Evolutionary conservation across 2,888 invertebrate genomes (phyloP).

Genomic region (Callosobruchus maculatus): DNA sequence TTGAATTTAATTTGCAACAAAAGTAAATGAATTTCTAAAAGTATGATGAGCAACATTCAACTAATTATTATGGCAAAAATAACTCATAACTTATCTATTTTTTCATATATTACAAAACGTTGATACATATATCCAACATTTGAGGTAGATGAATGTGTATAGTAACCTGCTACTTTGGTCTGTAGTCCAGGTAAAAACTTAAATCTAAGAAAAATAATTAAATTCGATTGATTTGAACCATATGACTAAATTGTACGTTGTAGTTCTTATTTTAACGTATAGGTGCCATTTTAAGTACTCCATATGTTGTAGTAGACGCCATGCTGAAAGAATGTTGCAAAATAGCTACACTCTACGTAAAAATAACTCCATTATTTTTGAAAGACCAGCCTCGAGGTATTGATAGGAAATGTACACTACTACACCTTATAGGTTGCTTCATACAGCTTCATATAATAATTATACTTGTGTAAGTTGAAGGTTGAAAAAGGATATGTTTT

Average conservation of each 20-base stretch:
- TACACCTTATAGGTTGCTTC: too few species aligned
- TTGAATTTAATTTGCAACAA: too few species aligned
- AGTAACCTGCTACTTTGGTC: not conserved
- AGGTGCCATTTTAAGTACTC: slow-evolving; percentile 38
- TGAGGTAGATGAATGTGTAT: not conserved
- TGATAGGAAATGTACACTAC: not conserved
- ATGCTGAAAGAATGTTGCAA: slow-evolving; percentile 27
- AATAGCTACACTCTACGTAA: slow-evolving; percentile 32
- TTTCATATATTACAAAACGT: not conserved
- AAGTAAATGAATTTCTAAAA: too few species aligned
- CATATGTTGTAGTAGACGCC: slow-evolving; percentile 39
- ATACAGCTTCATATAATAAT: too few species aligned
- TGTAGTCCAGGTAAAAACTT: not conserved
- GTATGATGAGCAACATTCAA: too few species aligned
- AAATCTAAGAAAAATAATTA: not conserved
- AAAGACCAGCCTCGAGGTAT: not conserved
- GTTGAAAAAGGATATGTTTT: too few species aligned
- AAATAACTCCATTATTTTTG: slow-evolving; percentile 29
- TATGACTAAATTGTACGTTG: slow-evolving; percentile 12
- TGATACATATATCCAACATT: not conserved
- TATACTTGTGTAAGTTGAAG: too few species aligned
- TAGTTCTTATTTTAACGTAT: slow-evolving; percentile 36
- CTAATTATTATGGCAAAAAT: too few species aligned
- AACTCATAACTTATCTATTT: not conserved
- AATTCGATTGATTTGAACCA: not conserved